Evolutionary conservation across 2,113 vertebrate genomes (phyloP).

Genomic region (Lathamus discolor): DNA sequence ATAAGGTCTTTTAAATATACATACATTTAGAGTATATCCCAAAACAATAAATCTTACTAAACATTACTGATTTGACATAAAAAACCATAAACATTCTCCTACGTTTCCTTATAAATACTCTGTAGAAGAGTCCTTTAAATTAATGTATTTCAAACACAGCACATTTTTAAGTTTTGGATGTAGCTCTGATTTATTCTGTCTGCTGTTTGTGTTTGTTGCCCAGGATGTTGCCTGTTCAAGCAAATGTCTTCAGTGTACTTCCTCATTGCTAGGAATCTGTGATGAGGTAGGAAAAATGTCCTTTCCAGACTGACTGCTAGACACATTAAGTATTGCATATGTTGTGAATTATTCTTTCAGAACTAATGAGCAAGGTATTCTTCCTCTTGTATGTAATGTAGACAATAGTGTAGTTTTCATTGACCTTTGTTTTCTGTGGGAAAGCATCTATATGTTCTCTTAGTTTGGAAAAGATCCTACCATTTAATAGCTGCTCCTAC

Average conservation of each 20-base stretch:
- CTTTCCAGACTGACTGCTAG: not conserved
- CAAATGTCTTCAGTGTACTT: not conserved
- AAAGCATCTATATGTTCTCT: not conserved
- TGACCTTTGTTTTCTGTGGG: not conserved
- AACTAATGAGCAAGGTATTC: not conserved
- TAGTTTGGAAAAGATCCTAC: not conserved
- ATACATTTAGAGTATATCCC: not conserved
- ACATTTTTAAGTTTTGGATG: not conserved
- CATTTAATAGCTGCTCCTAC: not conserved
- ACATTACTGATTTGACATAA: not conserved
- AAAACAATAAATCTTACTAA: not conserved
- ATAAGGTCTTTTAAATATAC: not conserved
- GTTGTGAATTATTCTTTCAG: not conserved
- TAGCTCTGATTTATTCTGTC: not conserved
- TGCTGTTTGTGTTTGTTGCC: not conserved
- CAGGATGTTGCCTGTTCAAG: not conserved
- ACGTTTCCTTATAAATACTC: not conserved
- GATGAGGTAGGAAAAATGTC: not conserved
- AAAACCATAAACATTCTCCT: not conserved
- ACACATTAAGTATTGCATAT: not conserved
- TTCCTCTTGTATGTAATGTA: not conserved
- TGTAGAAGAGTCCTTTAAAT: not conserved
- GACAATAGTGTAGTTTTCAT: not conserved
- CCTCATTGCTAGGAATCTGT: not conserved
- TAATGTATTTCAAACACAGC: not conserved